These are phyloP conservation scores for Sitta europaea DNA, from an alignment of 2,113 vertebrate species.

Conservation along the genomic window DNA sequence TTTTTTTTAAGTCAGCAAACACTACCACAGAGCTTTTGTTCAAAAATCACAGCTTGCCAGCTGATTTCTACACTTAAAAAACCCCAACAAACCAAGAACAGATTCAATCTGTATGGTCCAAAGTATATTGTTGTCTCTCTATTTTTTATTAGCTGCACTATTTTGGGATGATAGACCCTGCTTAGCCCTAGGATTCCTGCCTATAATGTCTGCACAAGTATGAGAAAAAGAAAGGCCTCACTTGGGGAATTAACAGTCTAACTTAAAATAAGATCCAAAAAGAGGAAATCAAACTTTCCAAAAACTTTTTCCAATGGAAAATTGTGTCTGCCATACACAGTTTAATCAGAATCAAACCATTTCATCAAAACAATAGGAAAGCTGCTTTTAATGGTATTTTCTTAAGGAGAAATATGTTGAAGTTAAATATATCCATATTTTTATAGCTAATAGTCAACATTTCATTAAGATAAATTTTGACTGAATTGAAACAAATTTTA, in stretches of 20 bases:
- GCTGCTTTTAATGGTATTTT: background rate
- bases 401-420: background rate
- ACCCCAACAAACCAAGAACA: fast-evolving
- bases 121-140: background rate
- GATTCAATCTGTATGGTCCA: background rate
- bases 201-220: background rate
- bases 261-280: background rate
- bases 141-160: background rate
- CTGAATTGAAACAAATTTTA: background rate
- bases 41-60: background rate
- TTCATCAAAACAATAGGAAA: slow-evolving; percentile 5
- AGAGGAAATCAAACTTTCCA: background rate
- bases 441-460: background rate
- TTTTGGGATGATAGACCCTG: background rate
- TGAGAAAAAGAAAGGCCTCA: background rate
- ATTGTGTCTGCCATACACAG: background rate
- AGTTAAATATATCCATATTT: background rate
- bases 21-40: background rate
- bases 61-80: background rate
- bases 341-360: background rate
- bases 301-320: background rate
- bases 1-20: background rate
- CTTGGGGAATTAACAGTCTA: background rate
- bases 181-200: background rate
- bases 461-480: background rate